Base-by-base conservation (phyloP, 2,797 vertebrate genomes). In the Carcharodon carcharias region DNA sequence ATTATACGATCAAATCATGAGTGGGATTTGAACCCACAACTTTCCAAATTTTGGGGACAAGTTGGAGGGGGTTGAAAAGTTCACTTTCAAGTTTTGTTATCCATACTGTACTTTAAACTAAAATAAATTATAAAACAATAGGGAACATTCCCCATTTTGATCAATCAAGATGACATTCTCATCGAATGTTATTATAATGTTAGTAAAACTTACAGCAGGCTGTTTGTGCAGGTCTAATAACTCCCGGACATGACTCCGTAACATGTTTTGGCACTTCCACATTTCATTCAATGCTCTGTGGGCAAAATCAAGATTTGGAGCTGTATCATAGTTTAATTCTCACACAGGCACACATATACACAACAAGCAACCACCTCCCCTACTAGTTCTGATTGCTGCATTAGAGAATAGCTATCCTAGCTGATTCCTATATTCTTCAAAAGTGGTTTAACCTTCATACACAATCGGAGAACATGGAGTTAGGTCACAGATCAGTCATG, bases 241-340 rank as follows among this genome's bases (percentile, higher is more conserved):
- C 97, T 99, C 99, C 96, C 99, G 98, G 96, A 99, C 99, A 0
- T 99, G 99, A 96, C 99, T 98, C 97, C 99, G 98, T 95, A 99
- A 98, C 99, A 99, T 99, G 97, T 99, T 99, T 98, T 99, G 99
- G 98, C 99, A 99, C 97, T 99, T 99, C 99, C 99, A 99, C 99
- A 99, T 99, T 97, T 99, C 99, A 97, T 99, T 99, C 97, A 99
- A 97, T 80, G 99, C 99, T 98, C 99, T 99, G 97, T 77, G 96
- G 97, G 97, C 96, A 96, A 0, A 6, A 40, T 96, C 67, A 89
- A 87, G 40, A 88, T 67, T 87, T 67, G n/a, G n/a, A 88, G 40
- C 82, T 50, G 16, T n/a, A 65, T 28, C 11, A 28, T 87, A 50
- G 31, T 26, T 45, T 54, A 80, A 61, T 58, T 82, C 45, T 69